Evolutionary conservation across 2,888 invertebrate genomes (phyloP).

Genomic region (Morpho achilles): DNA sequence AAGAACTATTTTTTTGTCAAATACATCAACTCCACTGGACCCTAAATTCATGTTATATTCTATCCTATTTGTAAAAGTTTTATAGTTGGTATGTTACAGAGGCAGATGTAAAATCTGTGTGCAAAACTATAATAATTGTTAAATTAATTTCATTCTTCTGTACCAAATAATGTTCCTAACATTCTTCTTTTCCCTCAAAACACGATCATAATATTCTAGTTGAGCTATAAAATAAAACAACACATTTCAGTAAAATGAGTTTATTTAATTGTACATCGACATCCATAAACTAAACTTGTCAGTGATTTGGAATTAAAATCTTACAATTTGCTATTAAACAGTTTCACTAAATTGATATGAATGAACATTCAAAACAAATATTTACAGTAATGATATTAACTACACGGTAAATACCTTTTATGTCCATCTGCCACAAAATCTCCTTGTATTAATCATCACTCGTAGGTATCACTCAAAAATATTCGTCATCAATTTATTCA

Average conservation of each 20-base stretch:
- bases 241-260: conserved; percentile 57
- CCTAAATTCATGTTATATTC: too few relatives aligned
- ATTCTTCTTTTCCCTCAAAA: too few relatives aligned
- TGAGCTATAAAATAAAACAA: neutral
- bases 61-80: too few relatives aligned
- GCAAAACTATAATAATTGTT: too few relatives aligned
- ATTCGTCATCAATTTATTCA: neutral
- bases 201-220: too few relatives aligned
- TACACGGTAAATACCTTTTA: conserved; percentile 10
- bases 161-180: too few relatives aligned
- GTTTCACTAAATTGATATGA: conserved; percentile 74
- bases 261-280: conserved; percentile 73
- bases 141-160: too few relatives aligned
- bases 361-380: conserved; percentile 73
- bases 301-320: conserved; percentile 60
- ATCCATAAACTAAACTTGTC: conserved; percentile 67
- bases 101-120: too few relatives aligned
- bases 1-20: too few relatives aligned
- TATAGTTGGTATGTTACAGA: too few relatives aligned
- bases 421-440: neutral
- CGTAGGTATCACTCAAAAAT: conserved; percentile 1
- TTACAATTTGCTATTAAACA: conserved; percentile 71
- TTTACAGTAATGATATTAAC: conserved; percentile 48
- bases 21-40: too few relatives aligned
- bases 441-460: conserved; percentile 5